Conservation (phyloP, 2,888 invertebrate genomes). For the Limnephilus lunatus region DNA sequence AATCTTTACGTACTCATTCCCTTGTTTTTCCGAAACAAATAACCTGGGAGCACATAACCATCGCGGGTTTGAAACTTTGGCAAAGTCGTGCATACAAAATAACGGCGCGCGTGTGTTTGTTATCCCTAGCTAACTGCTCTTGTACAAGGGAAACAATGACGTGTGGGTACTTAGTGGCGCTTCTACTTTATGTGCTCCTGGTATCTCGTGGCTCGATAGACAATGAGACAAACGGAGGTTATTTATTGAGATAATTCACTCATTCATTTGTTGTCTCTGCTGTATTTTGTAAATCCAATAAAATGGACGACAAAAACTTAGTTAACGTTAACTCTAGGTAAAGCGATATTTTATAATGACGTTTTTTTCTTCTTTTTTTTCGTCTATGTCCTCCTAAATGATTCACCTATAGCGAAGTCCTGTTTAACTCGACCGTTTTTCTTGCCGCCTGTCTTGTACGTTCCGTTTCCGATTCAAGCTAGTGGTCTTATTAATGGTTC, state of each 20-base stretch:
- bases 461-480: too few relatives aligned
- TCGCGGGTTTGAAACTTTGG: slow-evolving; percentile 22
- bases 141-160: slow-evolving; percentile 21
- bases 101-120: slow-evolving; percentile 2
- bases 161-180: background rate
- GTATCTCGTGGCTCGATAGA: slow-evolving; percentile 27
- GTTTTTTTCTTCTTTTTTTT: too few relatives aligned
- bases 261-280: background rate
- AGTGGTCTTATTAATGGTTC: too few relatives aligned
- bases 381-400: too few relatives aligned
- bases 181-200: slow-evolving; percentile 30
- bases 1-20: background rate
- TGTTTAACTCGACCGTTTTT: too few relatives aligned
- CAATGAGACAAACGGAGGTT: background rate
- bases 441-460: too few relatives aligned
- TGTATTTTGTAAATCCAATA: background rate
- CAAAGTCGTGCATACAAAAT: slow-evolving; percentile 4
- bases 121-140: slow-evolving; percentile 16
- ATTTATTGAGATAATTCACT: too few relatives aligned
- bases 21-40: slow-evolving; percentile 12
- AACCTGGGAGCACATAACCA: slow-evolving; percentile 9
- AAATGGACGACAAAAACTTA: background rate
- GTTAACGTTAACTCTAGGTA: too few relatives aligned
- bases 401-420: too few relatives aligned
- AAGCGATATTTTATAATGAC: too few relatives aligned